Evolutionary conservation across 2,888 invertebrate species (phyloP), one percentile per base, ranked within the genome.

Genomic region (Diadromus collaris): DNA sequence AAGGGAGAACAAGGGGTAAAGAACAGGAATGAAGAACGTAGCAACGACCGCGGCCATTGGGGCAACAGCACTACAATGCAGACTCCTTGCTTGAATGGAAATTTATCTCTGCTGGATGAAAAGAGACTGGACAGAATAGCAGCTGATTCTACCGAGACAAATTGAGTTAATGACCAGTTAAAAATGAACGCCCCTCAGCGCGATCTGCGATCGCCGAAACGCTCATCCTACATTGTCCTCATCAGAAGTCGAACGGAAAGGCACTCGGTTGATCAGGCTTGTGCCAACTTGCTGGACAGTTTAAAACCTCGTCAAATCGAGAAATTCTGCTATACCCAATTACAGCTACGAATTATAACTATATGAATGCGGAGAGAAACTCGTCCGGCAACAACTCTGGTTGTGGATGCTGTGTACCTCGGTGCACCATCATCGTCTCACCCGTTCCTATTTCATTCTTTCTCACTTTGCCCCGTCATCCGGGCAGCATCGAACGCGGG

Each of bases 401-500:
- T 51, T 9, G 24, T 29, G n/a, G n/a, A n/a, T n/a, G n/a, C 27
- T 9, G 19, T 58, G 38, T 67, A 21, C 78, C 69, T 61, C 44
- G 78, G 64, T 78, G 38, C 19, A 48, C 67, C 73, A 38, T 58
- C 73, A 34, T 65, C 29, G 27, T 63, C 44, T 41, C 67, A 19
- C 63, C 61, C 19, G 41, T 46, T 63, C 56, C 16, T 58, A 19
- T 34, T 60, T 60, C 24, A 38, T 60, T 63, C 69, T 65, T 44
- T 64, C 46, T 58, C 75, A 51, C 76, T 69, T 51, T 19, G 58
- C 34, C 61, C 34, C 9, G 65, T 38, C 63, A 29, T 65, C 46
- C 34, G 46, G 75, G 60, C 46, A 67, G 51, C 61, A 32, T 67
- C 38, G 56, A 41, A 61, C 61, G 41, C 68, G 61, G 61, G 32